Base-by-base conservation (phyloP, 2,797 vertebrate genomes). In the Phoxinus dragarum region DNA sequence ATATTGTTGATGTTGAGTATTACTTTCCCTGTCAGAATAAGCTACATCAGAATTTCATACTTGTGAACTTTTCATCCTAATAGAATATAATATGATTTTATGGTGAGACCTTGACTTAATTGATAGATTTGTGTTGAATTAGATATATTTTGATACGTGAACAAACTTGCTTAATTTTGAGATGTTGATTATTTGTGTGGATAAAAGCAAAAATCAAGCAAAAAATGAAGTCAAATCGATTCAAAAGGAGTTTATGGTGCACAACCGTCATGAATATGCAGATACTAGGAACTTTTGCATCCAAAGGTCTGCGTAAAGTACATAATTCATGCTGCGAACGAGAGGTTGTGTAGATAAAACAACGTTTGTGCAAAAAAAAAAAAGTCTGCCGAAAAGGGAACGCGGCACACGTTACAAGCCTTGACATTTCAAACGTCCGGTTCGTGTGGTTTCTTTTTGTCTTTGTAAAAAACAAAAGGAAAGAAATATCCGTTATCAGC, bases 131-230 rank as follows among this genome's bases (percentile, higher is more conserved):
- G 83, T 87, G 87, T 83, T 71, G 42, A 59, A 68, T 82, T 89
- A 87, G 80, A 80, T 68, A 64, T 86, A 75, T 89, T 87, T 89
- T 89, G 86, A 89, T 87, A 87, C 72, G 49, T 82, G 74, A 84
- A 77, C 49, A 9, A 79, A 71, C 71, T 73, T 77, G 68, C 71
- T 71, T 77, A 66, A 68, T 82, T 86, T 84, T 78, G 59, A 79
- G 79, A 82, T 72, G 69, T 82, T 47, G 34, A 59, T 38, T 38
- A 69, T 85, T 64, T 85, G 38, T 82, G 80, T 82, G 59, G 21
- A 74, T 31, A 40, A 75, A 77, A 72, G 42, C 19, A 14, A 81
- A 78, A 59, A 76, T 52, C 68, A 72, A 86, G 77, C 72, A 84
- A 71, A 88, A 85, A 42, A 72, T 36, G 5, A 77, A 68, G 78